Percentiles rank a stretch among this genome's conserved stretches.
Conservation (phyloP, 1,140 invertebrate species). For the Babylonia areolata region DNA sequence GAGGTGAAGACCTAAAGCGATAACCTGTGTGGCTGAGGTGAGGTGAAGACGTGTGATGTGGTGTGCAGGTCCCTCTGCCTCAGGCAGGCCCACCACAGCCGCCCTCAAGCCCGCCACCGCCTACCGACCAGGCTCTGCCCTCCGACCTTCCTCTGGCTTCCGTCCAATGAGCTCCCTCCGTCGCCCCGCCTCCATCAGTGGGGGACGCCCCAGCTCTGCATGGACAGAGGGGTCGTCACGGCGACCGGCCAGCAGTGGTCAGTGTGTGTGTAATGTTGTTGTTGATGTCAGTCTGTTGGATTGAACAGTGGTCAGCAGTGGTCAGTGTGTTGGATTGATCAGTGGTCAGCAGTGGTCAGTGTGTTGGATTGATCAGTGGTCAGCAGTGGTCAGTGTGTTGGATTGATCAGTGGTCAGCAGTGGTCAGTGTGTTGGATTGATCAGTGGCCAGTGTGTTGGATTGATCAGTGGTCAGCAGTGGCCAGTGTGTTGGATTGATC, state of each 20-base stretch:
- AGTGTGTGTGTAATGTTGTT: background rate
- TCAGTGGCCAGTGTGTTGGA: too few species aligned
- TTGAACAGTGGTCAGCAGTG: background rate
- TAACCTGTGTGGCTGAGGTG: too few species aligned
- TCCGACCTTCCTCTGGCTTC: conserved; percentile 67
- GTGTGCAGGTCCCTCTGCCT: conserved; percentile 12
- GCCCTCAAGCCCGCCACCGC: conserved; percentile 61
- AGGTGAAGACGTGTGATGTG: too few species aligned
- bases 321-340: background rate
- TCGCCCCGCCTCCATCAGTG: conserved; percentile 54
- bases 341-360: background rate
- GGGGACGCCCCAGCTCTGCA: conserved; percentile 51
- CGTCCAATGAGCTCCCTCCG: conserved; percentile 56
- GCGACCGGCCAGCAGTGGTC: conserved; percentile 40
- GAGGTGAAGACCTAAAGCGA: too few species aligned
- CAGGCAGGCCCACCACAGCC: conserved; percentile 62
- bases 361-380: too few species aligned
- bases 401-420: too few species aligned
- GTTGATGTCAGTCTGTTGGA: background rate
- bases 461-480: too few species aligned
- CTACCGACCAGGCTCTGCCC: conserved; percentile 70
- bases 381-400: too few species aligned
- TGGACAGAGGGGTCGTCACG: conserved; percentile 19
- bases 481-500: too few species aligned
- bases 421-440: too few species aligned